Base-by-base conservation (phyloP, 2,888 invertebrate species). In the Magallana nippona region DNA sequence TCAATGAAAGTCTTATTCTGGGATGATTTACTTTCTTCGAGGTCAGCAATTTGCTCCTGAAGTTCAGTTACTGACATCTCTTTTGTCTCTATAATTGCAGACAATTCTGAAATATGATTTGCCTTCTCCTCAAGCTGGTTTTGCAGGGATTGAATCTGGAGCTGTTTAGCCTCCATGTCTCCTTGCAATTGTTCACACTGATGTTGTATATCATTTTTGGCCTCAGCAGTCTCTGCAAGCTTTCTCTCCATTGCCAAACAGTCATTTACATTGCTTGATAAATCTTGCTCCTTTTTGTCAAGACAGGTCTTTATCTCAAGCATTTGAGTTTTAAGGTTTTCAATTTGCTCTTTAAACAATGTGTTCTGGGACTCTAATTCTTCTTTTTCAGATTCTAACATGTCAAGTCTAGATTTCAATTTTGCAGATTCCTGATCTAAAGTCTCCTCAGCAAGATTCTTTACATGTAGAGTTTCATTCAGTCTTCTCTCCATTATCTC, bases 51-150 rank as follows among this genome's bases (percentile, higher is more conserved):
- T 17, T 87, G 84, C 78, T 79, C 58, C 15, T 85, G 82, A n/a
- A 87, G 63, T 3, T 85, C 84, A 17, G 87, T 87, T 58, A 83
- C 83, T 13, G 77, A 55, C 55, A 62, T 84, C 27, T 86, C 81
- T 11, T 85, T 81, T 10, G 79, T 83, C 79, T 85, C 85, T 19
- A 87, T 19, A 27, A 81, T 57, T 56, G 55, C 27, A 44, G 83
- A 79, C 56, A 87, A 79, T 77, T 85, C 79, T 19, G 77, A 82
- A 78, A 85, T 82, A 13, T 85, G 79, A 10, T 56, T 32, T 5
- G 57, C 13, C 79, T 84, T 86, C 19, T 83, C 82, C 55, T 86
- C 84, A 2, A 84, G 5, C 13, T 71, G 56, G 44, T 79, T 32
- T 77, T 84, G 60, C 10, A 80, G 11, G 13, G 82, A 55, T 19